These are phyloP conservation scores for Hydrochoerus hydrochaeris DNA, from an alignment of 2,113 vertebrate genomes.

Conservation along the genomic window DNA sequence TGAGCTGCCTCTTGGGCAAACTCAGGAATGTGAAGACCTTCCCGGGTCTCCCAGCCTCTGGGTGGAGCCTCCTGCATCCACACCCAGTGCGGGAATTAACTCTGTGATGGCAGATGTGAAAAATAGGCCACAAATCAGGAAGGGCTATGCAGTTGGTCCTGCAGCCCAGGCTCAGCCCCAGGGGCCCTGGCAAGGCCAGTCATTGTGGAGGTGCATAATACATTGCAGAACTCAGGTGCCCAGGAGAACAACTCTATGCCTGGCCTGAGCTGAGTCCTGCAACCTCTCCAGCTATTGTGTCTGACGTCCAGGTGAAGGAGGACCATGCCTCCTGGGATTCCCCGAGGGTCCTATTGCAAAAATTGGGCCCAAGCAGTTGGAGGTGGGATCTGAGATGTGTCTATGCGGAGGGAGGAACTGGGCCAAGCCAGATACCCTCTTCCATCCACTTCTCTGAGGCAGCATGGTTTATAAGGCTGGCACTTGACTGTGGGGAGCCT, in stretches of 20 bases:
- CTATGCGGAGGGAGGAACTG: accelerated
- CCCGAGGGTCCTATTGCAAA: not conserved
- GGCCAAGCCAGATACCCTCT: not conserved
- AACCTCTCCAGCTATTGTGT: not conserved
- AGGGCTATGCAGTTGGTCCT: not conserved
- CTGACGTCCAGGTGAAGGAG: not conserved
- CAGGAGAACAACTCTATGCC: not conserved
- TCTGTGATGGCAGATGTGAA: not conserved
- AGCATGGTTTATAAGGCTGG: not conserved
- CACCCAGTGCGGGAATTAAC: slow-evolving; percentile 48
- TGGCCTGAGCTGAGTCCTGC: not conserved
- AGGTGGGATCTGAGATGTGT: not conserved
- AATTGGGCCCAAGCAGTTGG: not conserved
- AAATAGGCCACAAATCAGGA: slow-evolving; percentile 59
- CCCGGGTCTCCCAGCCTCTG: slow-evolving; percentile 15
- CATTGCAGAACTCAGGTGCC: not conserved
- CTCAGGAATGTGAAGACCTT: slow-evolving; percentile 70
- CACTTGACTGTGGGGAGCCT: not conserved
- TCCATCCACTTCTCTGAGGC: not conserved
- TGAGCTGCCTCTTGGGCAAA: slow-evolving; percentile 26
- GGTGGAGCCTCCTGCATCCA: slow-evolving; percentile 66
- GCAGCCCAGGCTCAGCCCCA: not conserved
- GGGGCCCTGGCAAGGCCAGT: not conserved
- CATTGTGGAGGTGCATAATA: not conserved
- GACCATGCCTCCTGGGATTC: not conserved